A percentile compares a stretch with the other conserved stretches of the same genome.
These are phyloP conservation scores for Prenolepis imparis DNA, from an alignment of 2,888 invertebrate species.

Conservation along the genomic window DNA sequence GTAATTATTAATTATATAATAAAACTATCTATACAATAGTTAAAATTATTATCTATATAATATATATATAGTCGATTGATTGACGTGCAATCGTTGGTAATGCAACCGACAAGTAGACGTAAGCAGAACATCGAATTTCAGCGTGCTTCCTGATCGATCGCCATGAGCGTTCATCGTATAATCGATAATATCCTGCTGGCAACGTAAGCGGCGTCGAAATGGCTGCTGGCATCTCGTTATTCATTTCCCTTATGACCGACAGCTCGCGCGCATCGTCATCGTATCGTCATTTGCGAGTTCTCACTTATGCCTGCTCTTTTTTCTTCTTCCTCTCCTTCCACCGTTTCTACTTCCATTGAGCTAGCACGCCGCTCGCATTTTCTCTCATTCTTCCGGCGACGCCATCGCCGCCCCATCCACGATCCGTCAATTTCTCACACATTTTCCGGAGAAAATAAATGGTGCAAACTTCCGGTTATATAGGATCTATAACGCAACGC, in stretches of 20 bases:
- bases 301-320: conserved; percentile 60
- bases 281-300: conserved; percentile 80
- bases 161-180: conserved; percentile 77
- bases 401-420: conserved; percentile 67
- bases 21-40: neutral
- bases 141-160: conserved; percentile 76
- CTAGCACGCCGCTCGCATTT: conserved; percentile 39
- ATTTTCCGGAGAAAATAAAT: conserved; percentile 75
- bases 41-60: neutral
- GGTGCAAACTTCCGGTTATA: conserved; percentile 53
- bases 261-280: conserved; percentile 80
- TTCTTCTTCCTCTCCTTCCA: conserved; percentile 34
- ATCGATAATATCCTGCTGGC: conserved; percentile 78
- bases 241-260: conserved; percentile 78
- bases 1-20: neutral
- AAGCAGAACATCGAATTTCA: conserved; percentile 56
- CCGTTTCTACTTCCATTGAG: conserved; percentile 8
- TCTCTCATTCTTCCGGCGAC: conserved; percentile 20
- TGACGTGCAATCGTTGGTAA: neutral
- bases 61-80: neutral
- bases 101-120: conserved; percentile 14
- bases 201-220: conserved; percentile 71
- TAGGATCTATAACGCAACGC: conserved; percentile 40
- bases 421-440: conserved; percentile 73
- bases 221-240: conserved; percentile 76